phyloP scores from a whole-genome alignment of 2,113 vertebrate species.

The Natator depressus region DNA sequence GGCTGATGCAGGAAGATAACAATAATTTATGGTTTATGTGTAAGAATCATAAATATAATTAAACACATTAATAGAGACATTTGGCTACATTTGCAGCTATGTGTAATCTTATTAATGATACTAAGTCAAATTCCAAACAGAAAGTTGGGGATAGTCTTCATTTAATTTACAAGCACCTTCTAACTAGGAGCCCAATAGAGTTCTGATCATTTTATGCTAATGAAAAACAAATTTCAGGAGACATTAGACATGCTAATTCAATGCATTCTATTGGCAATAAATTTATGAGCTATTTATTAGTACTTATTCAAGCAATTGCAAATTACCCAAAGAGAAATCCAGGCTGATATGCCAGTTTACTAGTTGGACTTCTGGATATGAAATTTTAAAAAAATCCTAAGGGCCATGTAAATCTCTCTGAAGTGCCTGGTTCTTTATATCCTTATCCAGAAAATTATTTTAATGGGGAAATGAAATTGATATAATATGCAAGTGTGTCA shows the following conservation, averaged over 20 bases:
- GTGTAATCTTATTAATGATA: slow-evolving; percentile 61
- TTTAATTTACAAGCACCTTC: slow-evolving; percentile 55
- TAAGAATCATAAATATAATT: slow-evolving; percentile 54
- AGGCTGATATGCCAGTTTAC: slow-evolving; percentile 20
- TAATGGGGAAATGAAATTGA: slow-evolving; percentile 45
- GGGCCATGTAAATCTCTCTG: slow-evolving; percentile 38
- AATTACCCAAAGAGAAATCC: slow-evolving; percentile 41
- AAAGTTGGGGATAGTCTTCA: slow-evolving; percentile 59
- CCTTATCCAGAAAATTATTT: slow-evolving; percentile 35
- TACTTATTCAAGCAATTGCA: slow-evolving; percentile 56
- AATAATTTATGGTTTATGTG: slow-evolving; percentile 25
- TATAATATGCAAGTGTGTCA: slow-evolving; percentile 21
- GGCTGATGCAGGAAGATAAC: slow-evolving; percentile 22
- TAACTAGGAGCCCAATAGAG: slow-evolving; percentile 31
- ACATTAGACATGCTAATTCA: slow-evolving; percentile 45
- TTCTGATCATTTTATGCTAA: slow-evolving; percentile 65
- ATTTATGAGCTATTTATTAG: slow-evolving; percentile 42
- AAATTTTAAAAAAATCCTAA: not conserved
- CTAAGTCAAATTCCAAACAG: slow-evolving; percentile 54
- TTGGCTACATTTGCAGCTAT: slow-evolving; percentile 43
- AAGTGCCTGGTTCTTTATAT: slow-evolving; percentile 34
- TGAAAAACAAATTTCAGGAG: slow-evolving; percentile 61
- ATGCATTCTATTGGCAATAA: slow-evolving; percentile 28
- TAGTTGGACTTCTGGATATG: slow-evolving; percentile 4
- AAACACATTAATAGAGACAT: slow-evolving; percentile 43